Conservation (phyloP, 2,797 vertebrate species). For the Neopelma chrysocephalum region DNA sequence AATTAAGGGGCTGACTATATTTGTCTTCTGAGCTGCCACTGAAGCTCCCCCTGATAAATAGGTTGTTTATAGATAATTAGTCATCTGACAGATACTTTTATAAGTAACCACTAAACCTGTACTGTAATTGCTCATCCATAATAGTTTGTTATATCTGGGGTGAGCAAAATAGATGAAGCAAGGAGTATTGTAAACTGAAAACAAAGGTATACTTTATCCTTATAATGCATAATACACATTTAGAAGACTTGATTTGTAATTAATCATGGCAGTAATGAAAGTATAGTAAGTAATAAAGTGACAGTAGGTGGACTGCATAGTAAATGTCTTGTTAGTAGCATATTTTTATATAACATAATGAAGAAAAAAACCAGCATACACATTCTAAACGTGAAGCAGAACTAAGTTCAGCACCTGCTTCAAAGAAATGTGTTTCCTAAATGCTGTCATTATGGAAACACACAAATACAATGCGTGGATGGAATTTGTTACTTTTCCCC, state of each 20-base stretch:
- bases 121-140: background rate
- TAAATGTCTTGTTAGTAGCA: background rate
- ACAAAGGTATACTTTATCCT: background rate
- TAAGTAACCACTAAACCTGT: background rate
- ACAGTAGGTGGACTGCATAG: background rate
- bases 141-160: background rate
- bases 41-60: background rate
- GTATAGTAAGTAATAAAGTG: background rate
- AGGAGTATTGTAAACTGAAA: background rate
- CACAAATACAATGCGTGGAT: background rate
- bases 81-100: background rate
- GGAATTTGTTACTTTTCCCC: background rate
- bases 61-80: conserved; percentile 1
- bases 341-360: background rate
- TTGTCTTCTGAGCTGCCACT: background rate
- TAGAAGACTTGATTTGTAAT: background rate
- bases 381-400: background rate
- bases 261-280: background rate
- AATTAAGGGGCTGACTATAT: background rate
- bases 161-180: background rate
- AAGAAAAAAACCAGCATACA: background rate
- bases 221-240: background rate
- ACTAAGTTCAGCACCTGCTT: background rate
- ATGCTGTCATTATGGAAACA: background rate
- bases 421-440: background rate